Percentiles rank a stretch among this genome's conserved stretches.
Conservation (phyloP, 2,888 invertebrate genomes). For the Atherix ibis region DNA sequence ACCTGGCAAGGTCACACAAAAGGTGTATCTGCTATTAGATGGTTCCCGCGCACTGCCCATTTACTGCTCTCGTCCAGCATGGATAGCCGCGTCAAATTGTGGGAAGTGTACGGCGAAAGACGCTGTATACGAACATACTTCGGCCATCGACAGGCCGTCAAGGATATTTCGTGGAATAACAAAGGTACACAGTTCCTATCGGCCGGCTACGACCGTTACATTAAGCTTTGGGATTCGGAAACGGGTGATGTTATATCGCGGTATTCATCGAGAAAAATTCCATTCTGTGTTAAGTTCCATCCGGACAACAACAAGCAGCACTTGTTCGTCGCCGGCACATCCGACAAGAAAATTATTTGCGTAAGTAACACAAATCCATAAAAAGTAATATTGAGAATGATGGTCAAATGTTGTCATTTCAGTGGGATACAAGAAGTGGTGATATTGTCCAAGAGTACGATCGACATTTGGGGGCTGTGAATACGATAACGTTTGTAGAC, state of each 20-base stretch:
- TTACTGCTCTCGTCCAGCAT: slow-evolving; percentile 88
- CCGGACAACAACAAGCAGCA: slow-evolving; percentile 95
- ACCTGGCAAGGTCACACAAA: slow-evolving; percentile 97
- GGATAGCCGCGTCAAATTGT: slow-evolving; percentile 95
- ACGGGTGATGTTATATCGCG: slow-evolving; percentile 72
- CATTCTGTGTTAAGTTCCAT: slow-evolving; percentile 96
- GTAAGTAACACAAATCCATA: slow-evolving; percentile 60
- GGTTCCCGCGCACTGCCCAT: slow-evolving; percentile 91
- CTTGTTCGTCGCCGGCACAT: slow-evolving; percentile 94
- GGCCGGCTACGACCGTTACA: slow-evolving; percentile 92
- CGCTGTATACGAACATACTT: slow-evolving; percentile 87
- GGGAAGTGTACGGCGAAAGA: slow-evolving; percentile 95
- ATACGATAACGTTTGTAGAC: slow-evolving; percentile 98
- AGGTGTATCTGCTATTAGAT: slow-evolving; percentile 84
- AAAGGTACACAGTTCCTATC: slow-evolving; percentile 84
- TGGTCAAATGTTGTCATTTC: slow-evolving; percentile 2
- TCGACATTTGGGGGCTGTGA: slow-evolving; percentile 95
- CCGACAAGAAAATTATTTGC: slow-evolving; percentile 98
- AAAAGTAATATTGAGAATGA: too few species aligned
- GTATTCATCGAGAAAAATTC: slow-evolving; percentile 92
- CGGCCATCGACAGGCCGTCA: slow-evolving; percentile 92
- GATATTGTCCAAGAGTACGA: slow-evolving; percentile 98
- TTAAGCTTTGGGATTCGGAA: slow-evolving; percentile 99
- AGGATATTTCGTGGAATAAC: slow-evolving; percentile 93
- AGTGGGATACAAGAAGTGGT: slow-evolving; percentile 91